A percentile compares a stretch with the other conserved stretches of the same genome.
phyloP scores from a whole-genome alignment of 1,140 invertebrate species.

The Zaprionus vittiger region DNA sequence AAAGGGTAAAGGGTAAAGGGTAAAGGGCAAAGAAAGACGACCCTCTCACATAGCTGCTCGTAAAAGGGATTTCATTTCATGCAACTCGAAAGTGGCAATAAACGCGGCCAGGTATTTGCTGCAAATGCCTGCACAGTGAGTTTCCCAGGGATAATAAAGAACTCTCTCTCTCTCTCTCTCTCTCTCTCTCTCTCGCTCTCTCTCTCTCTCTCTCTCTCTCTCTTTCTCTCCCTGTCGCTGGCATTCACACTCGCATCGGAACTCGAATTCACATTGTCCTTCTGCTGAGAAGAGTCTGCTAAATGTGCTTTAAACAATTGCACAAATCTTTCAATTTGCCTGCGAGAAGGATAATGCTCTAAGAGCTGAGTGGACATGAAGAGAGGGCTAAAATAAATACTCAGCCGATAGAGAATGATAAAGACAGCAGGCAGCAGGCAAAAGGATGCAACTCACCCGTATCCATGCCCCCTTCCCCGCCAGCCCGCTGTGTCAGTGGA shows the following conservation, averaged over 20 bases:
- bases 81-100: conserved; percentile 79
- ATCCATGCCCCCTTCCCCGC: not conserved
- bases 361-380: conserved; percentile 28
- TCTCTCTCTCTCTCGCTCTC: not conserved
- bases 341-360: conserved; percentile 52
- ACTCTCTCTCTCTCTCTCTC: conserved; percentile 3
- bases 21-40: not conserved
- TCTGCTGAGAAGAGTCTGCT: conserved; percentile 56
- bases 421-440: conserved; percentile 49
- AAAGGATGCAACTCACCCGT: conserved; percentile 49
- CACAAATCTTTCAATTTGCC: conserved; percentile 74
- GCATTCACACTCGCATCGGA: conserved; percentile 10
- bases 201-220: not conserved
- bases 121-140: conserved; percentile 58
- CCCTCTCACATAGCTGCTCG: conserved; percentile 61
- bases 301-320: conserved; percentile 30
- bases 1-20: not conserved
- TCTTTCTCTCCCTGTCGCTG: not conserved
- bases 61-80: conserved; percentile 75
- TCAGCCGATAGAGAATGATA: conserved; percentile 29
- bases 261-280: conserved; percentile 14
- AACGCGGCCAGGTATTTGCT: conserved; percentile 49
- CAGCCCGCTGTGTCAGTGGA: conserved; percentile 1
- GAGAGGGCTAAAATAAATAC: conserved; percentile 63
- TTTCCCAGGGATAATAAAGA: conserved; percentile 43